Percentiles rank a stretch among this genome's conserved stretches.
phyloP scores from a whole-genome alignment of 2,797 vertebrate genomes.

The Odontamblyopus rebecca region DNA sequence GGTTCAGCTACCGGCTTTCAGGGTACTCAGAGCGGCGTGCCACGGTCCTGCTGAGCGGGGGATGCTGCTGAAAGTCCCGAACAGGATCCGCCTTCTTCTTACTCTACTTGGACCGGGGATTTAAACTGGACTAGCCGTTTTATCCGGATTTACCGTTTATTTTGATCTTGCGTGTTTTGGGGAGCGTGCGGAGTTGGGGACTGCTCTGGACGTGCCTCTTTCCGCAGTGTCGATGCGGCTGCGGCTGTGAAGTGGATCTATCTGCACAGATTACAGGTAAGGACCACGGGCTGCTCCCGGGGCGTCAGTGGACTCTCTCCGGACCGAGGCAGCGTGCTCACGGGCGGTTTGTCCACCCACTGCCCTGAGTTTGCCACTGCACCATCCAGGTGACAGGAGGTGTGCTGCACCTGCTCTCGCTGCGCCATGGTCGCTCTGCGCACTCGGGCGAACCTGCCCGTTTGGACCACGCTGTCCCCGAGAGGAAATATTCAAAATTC shows the following conservation, averaged over 20 bases:
- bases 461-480: slow-evolving; percentile 22
- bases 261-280: slow-evolving; percentile 88
- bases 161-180: slow-evolving; percentile 70
- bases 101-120: slow-evolving; percentile 56
- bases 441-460: slow-evolving; percentile 35
- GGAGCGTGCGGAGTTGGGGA: slow-evolving; percentile 72
- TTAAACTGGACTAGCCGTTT: slow-evolving; percentile 65
- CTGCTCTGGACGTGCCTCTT: slow-evolving; percentile 78
- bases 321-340: slow-evolving; percentile 13
- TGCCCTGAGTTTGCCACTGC: slow-evolving; percentile 47
- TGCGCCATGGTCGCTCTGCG: slow-evolving; percentile 74
- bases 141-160: slow-evolving; percentile 65
- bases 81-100: slow-evolving; percentile 60
- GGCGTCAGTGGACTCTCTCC: slow-evolving; percentile 22
- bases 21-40: slow-evolving; percentile 66
- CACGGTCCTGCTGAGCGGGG: slow-evolving; percentile 67
- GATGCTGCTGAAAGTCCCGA: slow-evolving; percentile 68
- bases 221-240: slow-evolving; percentile 96
- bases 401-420: slow-evolving; percentile 74
- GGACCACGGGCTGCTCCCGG: slow-evolving; percentile 61
- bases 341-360: slow-evolving; percentile 20
- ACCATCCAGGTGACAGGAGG: slow-evolving; percentile 69
- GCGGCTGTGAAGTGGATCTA: slow-evolving; percentile 78
- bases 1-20: slow-evolving; percentile 64
- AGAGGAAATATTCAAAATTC: slow-evolving; percentile 4